A percentile compares a stretch with the other conserved stretches of the same genome.
phyloP scores from a whole-genome alignment of 2,888 invertebrate species.

The Sminthurinus aureus region DNA sequence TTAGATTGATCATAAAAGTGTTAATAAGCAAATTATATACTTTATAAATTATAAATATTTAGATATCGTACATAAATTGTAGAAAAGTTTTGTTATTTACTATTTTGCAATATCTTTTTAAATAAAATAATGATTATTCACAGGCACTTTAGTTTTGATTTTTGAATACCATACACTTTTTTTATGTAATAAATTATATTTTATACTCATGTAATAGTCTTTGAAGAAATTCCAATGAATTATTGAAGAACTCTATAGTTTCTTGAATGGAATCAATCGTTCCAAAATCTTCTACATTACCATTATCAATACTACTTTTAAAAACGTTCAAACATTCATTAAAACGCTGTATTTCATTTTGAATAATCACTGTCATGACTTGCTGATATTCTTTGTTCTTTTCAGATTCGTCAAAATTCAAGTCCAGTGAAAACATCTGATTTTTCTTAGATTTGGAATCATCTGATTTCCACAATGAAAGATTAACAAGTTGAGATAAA shows the following conservation, averaged over 20 bases:
- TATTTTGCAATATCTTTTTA: neutral
- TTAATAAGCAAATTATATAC: no score
- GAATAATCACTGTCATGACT: conserved; percentile 30
- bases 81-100: neutral
- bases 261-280: neutral
- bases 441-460: conserved; percentile 29
- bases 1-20: no score
- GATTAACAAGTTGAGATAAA: conserved; percentile 43
- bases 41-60: no score
- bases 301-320: neutral
- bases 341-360: conserved; percentile 29
- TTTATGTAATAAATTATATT: neutral
- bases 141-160: neutral
- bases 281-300: neutral
- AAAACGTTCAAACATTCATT: neutral
- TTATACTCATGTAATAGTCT: neutral
- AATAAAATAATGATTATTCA: neutral
- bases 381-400: conserved; percentile 12
- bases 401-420: no score
- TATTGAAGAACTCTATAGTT: neutral
- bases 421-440: conserved; percentile 18
- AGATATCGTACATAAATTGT: no score
- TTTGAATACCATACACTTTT: neutral
- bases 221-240: neutral
- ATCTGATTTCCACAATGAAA: conserved; percentile 46